These are phyloP conservation scores for Pomatorhinus ruficollis DNA, from an alignment of 2,113 vertebrate genomes.

Conservation along the genomic window DNA sequence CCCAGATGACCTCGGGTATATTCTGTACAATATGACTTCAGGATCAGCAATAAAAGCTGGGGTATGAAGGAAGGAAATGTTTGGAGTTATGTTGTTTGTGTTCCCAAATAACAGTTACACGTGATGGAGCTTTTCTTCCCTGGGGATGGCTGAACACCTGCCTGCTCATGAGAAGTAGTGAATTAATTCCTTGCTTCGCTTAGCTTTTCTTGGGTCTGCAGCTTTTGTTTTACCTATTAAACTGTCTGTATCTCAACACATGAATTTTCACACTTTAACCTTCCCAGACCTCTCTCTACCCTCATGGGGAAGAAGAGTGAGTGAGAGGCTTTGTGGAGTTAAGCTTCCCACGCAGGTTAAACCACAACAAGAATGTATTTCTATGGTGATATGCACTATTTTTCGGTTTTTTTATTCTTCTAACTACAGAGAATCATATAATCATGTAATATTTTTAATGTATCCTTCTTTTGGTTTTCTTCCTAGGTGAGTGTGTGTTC, in stretches of 20 bases:
- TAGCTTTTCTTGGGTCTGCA: not conserved
- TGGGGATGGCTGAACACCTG: not conserved
- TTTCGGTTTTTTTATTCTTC: not conserved
- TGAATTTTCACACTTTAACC: not conserved
- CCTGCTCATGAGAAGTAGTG: not conserved
- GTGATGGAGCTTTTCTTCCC: not conserved
- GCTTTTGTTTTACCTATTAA: not conserved
- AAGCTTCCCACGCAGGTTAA: not conserved
- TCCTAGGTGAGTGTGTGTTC: not conserved
- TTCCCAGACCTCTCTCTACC: not conserved
- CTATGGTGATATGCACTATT: not conserved
- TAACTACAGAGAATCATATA: not conserved
- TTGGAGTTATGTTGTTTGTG: not conserved
- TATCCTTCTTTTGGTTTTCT: not conserved
- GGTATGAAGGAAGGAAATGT: not conserved
- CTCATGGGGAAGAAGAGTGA: not conserved
- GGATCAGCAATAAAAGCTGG: not conserved
- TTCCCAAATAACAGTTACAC: not conserved
- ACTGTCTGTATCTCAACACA: not conserved
- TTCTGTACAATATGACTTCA: not conserved
- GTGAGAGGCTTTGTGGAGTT: fast-evolving
- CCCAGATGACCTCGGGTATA: not conserved
- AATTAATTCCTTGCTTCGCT: not conserved
- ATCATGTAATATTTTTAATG: not conserved
- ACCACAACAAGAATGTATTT: not conserved